Percentiles rank a stretch among this genome's conserved stretches.
phyloP scores from a whole-genome alignment of 2,797 vertebrate species.

The Helicolenus hilgendorfi region DNA sequence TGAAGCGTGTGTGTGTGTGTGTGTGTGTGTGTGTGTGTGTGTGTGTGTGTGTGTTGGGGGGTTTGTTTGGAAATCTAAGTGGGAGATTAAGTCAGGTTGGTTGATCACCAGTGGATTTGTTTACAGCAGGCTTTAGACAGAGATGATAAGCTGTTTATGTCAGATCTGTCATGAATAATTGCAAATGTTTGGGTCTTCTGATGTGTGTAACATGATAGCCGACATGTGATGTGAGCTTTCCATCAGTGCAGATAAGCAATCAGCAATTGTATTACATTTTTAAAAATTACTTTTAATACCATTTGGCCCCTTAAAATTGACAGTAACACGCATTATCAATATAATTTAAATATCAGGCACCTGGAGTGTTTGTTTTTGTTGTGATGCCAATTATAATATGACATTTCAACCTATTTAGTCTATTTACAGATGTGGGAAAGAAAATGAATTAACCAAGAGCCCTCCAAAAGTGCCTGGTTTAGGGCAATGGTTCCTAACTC shows the following conservation, averaged over 20 bases:
- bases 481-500: not conserved
- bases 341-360: not conserved
- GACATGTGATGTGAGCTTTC: conserved; percentile 11
- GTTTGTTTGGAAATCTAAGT: conserved; percentile 83
- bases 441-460: not conserved
- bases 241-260: conserved; percentile 39
- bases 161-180: conserved; percentile 88
- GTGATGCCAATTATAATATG: not conserved
- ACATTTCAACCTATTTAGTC: not conserved
- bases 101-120: conserved; percentile 87
- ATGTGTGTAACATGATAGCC: conserved; percentile 58
- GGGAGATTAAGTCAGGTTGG: conserved; percentile 88
- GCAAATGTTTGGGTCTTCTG: conserved; percentile 74
- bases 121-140: conserved; percentile 81
- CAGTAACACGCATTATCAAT: not conserved
- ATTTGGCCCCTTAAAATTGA: not conserved
- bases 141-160: conserved; percentile 87
- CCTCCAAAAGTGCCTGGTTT: not conserved
- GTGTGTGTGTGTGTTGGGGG: conserved; percentile 3
- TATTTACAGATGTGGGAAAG: not conserved
- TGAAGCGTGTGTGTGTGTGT: conserved; percentile 44
- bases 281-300: not conserved
- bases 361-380: not conserved
- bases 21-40: conserved; percentile 5
- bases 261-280: not conserved